Evolutionary conservation across 1,140 invertebrate species (phyloP), one percentile per base, ranked within the genome.

Genomic region (Hyphantria cunea): DNA sequence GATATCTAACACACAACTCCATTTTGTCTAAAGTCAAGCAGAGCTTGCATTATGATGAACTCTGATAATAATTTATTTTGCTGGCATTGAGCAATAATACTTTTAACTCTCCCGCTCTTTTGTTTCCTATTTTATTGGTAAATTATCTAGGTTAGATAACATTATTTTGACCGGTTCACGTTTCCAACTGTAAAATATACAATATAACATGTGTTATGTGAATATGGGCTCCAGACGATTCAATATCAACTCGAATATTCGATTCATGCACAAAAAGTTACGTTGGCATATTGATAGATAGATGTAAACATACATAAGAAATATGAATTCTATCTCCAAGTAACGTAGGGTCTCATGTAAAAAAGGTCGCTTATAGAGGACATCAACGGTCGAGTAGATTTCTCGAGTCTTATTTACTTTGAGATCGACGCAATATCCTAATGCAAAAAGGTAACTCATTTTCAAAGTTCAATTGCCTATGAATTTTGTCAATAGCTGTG

Each of bases 381-480:
- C 58, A 53, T 66, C 64, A 56, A 41, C 47, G 64, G 47, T 61
- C 51, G 64, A 55, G 51, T 61, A 55, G 51, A 42, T 55, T 56
- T 53, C 31, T 56, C 44, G 11, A 55, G 44, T 45, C 51, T 42
- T 61, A 60, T 66, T 66, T 66, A 44, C 51, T 17, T 53, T 49
- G 64, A 55, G 56, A 50, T 49, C 51, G 39, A 51, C 52, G 55
- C 64, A 66, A 66, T 66, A 54, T 45, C 42, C 45, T 42, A 60
- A 60, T 44, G 64, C 58, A 66, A 66, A 66, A 61, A 66, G n/a
- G 42, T 39, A 51, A 49, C 60, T 61, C 64, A 61, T 61, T 59
- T 66, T 61, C 58, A 39, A 25, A 44, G 33, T 12, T 33, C 34
- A 48, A 58, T 31, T 49, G 44, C 17, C 45, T n/a, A 48, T 48